Base-by-base conservation (phyloP, 2,113 vertebrate genomes). In the Nicator chloris region DNA sequence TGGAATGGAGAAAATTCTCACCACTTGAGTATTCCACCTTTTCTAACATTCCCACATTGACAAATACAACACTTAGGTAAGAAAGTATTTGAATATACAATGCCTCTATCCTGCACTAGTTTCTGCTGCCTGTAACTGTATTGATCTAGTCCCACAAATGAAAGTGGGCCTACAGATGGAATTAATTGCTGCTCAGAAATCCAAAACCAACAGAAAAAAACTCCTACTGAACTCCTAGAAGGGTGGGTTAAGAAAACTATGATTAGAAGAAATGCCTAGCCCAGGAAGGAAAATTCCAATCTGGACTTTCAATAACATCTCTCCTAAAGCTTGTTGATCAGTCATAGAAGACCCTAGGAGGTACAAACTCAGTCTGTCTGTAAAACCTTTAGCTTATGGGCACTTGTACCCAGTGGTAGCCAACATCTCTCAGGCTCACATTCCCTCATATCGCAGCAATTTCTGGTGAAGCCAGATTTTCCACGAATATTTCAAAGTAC, bases 1-100 rank as follows among this genome's bases (percentile, higher is more conserved):
- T 98, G 98, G 97, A 92, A 42, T 99, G 99, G 99, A 98, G 98
- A 94, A 98, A 45, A 76, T 99, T 99, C 90, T 97, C 97, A 22
- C 89, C 96, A 4, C 39, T 98, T 77, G 88, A 96, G 8, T 91
- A 97, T 54, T 97, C 94, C 9, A 83, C 73, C 82, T 91, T 98
- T 81, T 96, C 97, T 10, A 95, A 88, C 19, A 33, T 93, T 20
- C 88, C 97, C 1, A 23, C 80, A 49, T 16, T 88, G 88, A 90
- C 78, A 93, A 97, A 65, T 40, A 53, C 56, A 42, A 18, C 7
- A 11, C 44, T 68, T 7, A 98, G 98, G 99, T 99, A 97, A 97
- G 98, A 86, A 84, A 40, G 13, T n/a, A 45, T 56, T 35, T 22
- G 45, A 75, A 40, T 64, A 11, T 27, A 19, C 30, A 30, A 3